Evolutionary conservation across 2,113 vertebrate genomes (phyloP).

Genomic region (Macheiramphus alcinus): DNA sequence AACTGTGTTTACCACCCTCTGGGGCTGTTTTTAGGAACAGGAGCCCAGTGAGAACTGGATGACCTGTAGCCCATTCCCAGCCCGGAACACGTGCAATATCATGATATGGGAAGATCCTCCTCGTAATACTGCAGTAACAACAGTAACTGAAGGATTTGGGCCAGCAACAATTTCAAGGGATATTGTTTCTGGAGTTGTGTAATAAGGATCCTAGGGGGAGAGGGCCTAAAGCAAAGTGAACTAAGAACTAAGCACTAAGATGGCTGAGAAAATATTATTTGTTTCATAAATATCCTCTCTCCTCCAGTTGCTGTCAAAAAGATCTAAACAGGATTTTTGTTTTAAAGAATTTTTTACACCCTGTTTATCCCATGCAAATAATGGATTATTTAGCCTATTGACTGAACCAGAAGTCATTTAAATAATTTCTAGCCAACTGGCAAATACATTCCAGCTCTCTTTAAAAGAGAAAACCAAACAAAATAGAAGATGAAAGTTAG

Average conservation of each 20-base stretch:
- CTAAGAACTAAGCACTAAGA: neutral
- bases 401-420: neutral
- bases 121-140: neutral
- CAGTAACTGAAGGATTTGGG: neutral
- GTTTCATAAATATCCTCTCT: neutral
- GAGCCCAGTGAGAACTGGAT: neutral
- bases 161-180: neutral
- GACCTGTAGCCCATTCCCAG: neutral
- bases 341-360: neutral
- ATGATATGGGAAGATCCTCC: neutral
- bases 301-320: neutral
- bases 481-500: neutral
- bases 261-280: neutral
- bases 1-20: no score
- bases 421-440: neutral
- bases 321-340: neutral
- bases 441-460: neutral
- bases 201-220: neutral
- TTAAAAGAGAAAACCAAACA: neutral
- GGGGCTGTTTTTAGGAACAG: neutral
- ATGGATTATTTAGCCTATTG: neutral
- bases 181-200: neutral
- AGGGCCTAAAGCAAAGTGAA: neutral
- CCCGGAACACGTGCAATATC: neutral
- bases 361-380: neutral